Percentiles rank a stretch among this genome's conserved stretches.
Evolutionary conservation across 2,797 vertebrate species (phyloP).

Genomic region (Thunnus albacares): DNA sequence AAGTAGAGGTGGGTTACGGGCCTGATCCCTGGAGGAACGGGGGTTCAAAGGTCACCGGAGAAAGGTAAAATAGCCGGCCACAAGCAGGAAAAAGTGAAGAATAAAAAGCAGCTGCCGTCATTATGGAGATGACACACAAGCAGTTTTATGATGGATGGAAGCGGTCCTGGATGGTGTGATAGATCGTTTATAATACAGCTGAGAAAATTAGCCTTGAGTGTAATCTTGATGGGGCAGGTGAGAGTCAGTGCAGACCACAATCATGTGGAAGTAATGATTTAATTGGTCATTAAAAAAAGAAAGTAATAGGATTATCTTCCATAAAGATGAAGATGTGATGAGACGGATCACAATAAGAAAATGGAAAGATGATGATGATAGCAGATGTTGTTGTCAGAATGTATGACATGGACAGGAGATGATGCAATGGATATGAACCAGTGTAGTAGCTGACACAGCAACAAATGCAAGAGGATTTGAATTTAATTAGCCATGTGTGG

Average conservation of each 20-base stretch:
- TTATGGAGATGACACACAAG: constrained; percentile 64
- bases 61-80: constrained; percentile 38
- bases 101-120: constrained; percentile 17
- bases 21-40: constrained; percentile 90
- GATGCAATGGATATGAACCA: constrained; percentile 57
- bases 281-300: constrained; percentile 62
- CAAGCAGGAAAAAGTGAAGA: constrained; percentile 28
- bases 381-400: constrained; percentile 72
- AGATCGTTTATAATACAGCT: constrained; percentile 58
- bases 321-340: constrained; percentile 68
- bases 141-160: constrained; percentile 60
- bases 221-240: constrained; percentile 61
- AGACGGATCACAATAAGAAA: constrained; percentile 47
- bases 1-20: constrained; percentile 96
- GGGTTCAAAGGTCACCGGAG: constrained; percentile 60
- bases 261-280: constrained; percentile 66
- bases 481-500: constrained; percentile 57
- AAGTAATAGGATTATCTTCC: constrained; percentile 60
- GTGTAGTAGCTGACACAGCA: constrained; percentile 51
- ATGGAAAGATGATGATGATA: constrained; percentile 48
- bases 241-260: constrained; percentile 48
- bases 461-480: constrained; percentile 39
- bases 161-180: constrained; percentile 42
- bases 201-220: constrained; percentile 61
- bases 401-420: constrained; percentile 45